Percentiles rank a stretch among this genome's conserved stretches.
Conservation (phyloP, 2,888 invertebrate genomes). For the Cecidostiba fungosa region DNA sequence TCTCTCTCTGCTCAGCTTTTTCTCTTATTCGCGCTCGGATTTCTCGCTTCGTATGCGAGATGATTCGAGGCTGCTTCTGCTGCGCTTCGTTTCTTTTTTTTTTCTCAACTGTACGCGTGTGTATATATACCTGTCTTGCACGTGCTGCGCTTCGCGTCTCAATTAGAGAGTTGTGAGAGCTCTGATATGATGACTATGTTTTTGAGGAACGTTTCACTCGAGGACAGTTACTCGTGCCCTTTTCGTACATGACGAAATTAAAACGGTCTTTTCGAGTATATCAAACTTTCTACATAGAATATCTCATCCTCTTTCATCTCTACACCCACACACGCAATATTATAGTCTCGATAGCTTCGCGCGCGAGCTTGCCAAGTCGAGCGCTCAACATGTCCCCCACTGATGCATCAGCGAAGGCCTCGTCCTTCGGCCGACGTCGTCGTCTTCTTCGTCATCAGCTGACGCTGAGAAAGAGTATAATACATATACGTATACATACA, state of each 20-base stretch:
- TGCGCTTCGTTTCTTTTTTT: neutral
- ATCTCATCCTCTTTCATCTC: neutral
- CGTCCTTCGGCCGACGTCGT: neutral
- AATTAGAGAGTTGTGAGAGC: too few relatives aligned
- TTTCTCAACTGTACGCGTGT: neutral
- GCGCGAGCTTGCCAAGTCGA: slow-evolving; percentile 18
- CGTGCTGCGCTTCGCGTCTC: neutral
- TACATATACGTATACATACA: neutral
- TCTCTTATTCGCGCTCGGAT: slow-evolving; percentile 6
- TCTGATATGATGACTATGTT: too few relatives aligned
- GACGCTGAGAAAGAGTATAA: slow-evolving; percentile 30
- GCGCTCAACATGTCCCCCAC: slow-evolving; percentile 2
- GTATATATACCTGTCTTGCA: neutral
- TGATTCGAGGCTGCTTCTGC: neutral
- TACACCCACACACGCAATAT: neutral
- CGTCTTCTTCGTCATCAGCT: slow-evolving; percentile 46
- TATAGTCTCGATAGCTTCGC: neutral
- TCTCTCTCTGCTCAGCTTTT: neutral
- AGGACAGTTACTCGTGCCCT: neutral
- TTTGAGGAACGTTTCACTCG: neutral
- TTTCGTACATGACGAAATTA: neutral
- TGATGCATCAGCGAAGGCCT: slow-evolving; percentile 64
- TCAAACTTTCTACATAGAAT: neutral
- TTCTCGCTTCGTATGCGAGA: neutral
- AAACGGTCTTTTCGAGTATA: neutral